Evolutionary conservation across 2,797 vertebrate genomes (phyloP), one percentile per base, ranked within the genome.

Genomic region (Sebastes ruberrimus): DNA sequence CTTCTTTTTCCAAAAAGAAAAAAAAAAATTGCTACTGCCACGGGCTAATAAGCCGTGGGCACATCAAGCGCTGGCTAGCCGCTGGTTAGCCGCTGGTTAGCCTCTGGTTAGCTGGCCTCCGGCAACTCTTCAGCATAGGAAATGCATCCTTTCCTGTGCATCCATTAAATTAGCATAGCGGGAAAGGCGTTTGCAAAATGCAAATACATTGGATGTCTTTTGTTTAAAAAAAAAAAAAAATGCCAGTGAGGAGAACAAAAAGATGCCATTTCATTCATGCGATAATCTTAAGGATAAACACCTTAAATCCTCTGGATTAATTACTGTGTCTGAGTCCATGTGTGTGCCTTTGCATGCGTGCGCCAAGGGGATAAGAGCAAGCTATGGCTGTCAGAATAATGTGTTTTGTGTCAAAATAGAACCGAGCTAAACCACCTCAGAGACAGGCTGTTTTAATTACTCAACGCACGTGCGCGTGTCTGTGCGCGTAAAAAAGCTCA

Each of bases 371-470:
- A 88, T 86, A 28, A 83, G 23, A 78, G 33, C 38, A 57, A 57
- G 64, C 75, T 53, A 71, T 60, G 81, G 78, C 62, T 86, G 83
- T 84, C 78, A 85, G 42, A 74, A 66, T 70, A 79, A 81, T 74
- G 75, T 81, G 60, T 68, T 84, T 84, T 76, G 22, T 55, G 76
- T 82, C 46, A 60, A 80, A 86, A 63, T 57, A 56, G 22, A 83
- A 65, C 22, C 46, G 59, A 66, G 23, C 56, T 70, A 71, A 89
- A 84, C 61, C 77, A 74, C 76, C 46, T 70, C 33, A 16, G 64
- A 77, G 73, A 80, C 55, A n/a, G 42, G 16, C 64, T 42, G 27
- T 81, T 49, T 76, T 86, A 88, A 89, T 87, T 79, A 83, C 55
- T 75, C 25, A 22, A n/a, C 55, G 32, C 28, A 55, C 33, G 23